These are phyloP conservation scores for Periphyllus acericola DNA, from an alignment of 2,888 invertebrate genomes.

Conservation along the genomic window DNA sequence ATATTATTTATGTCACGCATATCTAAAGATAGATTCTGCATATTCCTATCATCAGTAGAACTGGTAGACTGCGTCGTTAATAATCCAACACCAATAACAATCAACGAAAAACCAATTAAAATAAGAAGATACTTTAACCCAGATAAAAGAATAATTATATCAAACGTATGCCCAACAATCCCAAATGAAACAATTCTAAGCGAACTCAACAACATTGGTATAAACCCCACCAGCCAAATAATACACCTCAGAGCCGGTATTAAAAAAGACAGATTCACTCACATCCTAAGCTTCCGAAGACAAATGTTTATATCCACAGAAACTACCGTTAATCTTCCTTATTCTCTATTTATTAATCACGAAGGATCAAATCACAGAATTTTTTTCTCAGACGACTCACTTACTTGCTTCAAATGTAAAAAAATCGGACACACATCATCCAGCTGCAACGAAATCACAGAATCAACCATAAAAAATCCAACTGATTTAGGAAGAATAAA, in stretches of 20 bases:
- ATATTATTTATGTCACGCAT: not conserved
- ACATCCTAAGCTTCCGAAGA: not conserved
- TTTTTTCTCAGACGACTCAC: conserved; percentile 7
- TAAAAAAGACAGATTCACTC: not conserved
- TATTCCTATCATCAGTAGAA: not conserved
- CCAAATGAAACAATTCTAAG: conserved; percentile 3
- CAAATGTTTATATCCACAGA: not conserved
- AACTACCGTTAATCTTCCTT: not conserved
- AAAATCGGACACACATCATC: not conserved
- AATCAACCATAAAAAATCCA: not conserved
- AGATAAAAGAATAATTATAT: not conserved
- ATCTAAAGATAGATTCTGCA: conserved; percentile 10
- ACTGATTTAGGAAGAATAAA: not conserved
- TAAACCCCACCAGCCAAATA: not conserved
- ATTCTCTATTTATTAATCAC: not conserved
- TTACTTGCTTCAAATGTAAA: not conserved
- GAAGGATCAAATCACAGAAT: conserved; percentile 9
- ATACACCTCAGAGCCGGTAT: not conserved
- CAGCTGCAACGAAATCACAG: not conserved
- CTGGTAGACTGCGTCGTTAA: not conserved
- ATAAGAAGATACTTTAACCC: conserved; percentile 11
- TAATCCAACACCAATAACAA: not conserved
- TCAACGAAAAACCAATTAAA: conserved; percentile 1
- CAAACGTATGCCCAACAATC: not conserved
- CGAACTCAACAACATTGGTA: not conserved